A percentile compares a stretch with the other conserved stretches of the same genome.
Conservation (phyloP, 2,113 vertebrate genomes). For the Neogale vison region DNA sequence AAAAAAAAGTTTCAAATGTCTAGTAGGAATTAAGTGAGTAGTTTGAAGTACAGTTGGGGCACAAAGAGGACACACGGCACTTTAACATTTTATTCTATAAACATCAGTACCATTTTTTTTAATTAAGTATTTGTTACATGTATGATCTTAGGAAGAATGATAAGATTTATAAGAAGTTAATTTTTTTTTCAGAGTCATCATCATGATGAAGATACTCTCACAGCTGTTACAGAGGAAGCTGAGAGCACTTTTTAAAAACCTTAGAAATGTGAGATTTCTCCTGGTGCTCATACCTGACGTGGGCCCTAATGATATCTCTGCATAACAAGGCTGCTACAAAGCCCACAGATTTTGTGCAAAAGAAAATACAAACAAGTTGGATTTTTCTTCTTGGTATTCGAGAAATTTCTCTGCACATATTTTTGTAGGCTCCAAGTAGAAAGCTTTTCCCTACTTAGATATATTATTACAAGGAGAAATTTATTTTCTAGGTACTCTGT, state of each 20-base stretch:
- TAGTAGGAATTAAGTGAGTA: neutral
- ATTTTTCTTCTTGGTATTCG: conserved; percentile 4
- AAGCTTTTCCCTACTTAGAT: neutral
- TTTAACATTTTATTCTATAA: neutral
- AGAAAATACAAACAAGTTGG: neutral
- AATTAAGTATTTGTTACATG: neutral
- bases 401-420: neutral
- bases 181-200: conserved; percentile 9
- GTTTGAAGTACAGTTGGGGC: neutral
- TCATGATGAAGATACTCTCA: rapidly evolving
- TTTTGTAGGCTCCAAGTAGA: neutral
- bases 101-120: neutral
- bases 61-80: neutral
- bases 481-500: neutral
- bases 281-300: neutral
- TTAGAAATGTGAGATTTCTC: neutral
- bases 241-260: neutral
- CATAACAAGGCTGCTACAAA: neutral
- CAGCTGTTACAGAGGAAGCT: neutral
- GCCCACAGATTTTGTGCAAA: conserved; percentile 25
- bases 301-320: neutral
- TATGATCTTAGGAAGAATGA: neutral
- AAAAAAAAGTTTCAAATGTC: neutral
- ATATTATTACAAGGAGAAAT: neutral
- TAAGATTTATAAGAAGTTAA: neutral